Conservation (phyloP, 2,797 vertebrate species). For the Monodelphis domestica region DNA sequence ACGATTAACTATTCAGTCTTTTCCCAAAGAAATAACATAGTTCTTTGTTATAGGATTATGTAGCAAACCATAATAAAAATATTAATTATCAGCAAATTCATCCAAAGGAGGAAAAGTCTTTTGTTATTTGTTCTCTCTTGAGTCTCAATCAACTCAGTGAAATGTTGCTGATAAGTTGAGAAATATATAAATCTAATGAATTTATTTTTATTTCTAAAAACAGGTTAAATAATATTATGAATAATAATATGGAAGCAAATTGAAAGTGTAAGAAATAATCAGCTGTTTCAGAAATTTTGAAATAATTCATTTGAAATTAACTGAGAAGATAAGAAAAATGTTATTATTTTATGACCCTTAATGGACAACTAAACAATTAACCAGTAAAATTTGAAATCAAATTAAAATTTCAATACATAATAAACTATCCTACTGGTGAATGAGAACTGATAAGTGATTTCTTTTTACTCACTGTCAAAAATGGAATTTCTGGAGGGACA, state of each 20-base stretch:
- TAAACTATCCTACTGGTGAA: neutral
- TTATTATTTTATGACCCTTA: neutral
- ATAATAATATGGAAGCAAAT: neutral
- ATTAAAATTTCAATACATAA: neutral
- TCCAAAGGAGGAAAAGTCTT: slow-evolving; percentile 3
- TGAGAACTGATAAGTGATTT: neutral
- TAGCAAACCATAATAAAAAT: slow-evolving; percentile 59
- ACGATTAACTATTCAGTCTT: slow-evolving; percentile 57
- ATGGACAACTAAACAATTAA: neutral
- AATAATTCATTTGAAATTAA: neutral
- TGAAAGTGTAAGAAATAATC: neutral
- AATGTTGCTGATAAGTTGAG: neutral
- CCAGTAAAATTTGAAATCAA: neutral
- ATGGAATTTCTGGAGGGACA: neutral
- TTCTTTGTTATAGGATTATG: slow-evolving; percentile 51
- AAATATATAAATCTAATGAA: neutral
- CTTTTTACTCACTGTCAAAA: neutral
- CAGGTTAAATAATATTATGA: neutral
- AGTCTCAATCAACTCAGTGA: neutral
- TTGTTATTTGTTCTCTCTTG: neutral
- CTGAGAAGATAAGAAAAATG: neutral
- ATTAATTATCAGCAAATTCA: slow-evolving; percentile 37
- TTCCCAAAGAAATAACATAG: slow-evolving; percentile 20
- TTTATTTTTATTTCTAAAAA: neutral
- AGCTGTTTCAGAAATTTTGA: neutral